A percentile compares a stretch with the other conserved stretches of the same genome.
These are phyloP conservation scores for Drosophila lutescens DNA, from an alignment of 2,888 invertebrate species.

Conservation along the genomic window DNA sequence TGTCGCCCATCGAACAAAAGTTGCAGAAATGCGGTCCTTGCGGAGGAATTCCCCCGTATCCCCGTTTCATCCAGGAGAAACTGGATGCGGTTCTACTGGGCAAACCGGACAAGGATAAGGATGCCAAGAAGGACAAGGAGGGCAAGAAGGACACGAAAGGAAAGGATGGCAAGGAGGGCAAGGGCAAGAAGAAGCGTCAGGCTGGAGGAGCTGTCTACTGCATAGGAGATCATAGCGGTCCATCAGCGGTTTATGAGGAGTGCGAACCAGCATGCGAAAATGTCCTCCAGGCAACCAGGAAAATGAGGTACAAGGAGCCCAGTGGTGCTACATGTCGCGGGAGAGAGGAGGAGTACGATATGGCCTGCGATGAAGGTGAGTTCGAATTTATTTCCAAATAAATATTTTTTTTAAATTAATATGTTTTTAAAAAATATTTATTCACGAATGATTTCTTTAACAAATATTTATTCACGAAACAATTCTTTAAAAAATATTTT, in stretches of 20 bases:
- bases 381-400: neutral
- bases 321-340: neutral
- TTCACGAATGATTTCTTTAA: too few relatives aligned
- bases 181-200: slow-evolving; percentile 52
- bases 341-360: slow-evolving; percentile 37
- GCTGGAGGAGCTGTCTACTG: slow-evolving; percentile 46
- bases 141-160: slow-evolving; percentile 20
- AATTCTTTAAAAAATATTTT: too few relatives aligned
- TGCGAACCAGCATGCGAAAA: slow-evolving; percentile 5
- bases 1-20: slow-evolving; percentile 50
- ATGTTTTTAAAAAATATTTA: too few relatives aligned
- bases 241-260: neutral
- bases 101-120: slow-evolving; percentile 16
- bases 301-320: neutral
- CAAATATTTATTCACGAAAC: too few relatives aligned
- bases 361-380: slow-evolving; percentile 59
- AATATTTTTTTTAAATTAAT: too few relatives aligned
- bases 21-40: slow-evolving; percentile 64
- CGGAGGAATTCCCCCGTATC: slow-evolving; percentile 53
- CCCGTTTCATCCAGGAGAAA: slow-evolving; percentile 36
- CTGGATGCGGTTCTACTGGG: neutral
- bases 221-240: neutral
- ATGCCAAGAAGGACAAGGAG: slow-evolving; percentile 13
- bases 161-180: slow-evolving; percentile 7
- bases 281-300: neutral